Evolutionary conservation across 2,888 invertebrate species (phyloP).

Genomic region (Eupithecia abbreviata): DNA sequence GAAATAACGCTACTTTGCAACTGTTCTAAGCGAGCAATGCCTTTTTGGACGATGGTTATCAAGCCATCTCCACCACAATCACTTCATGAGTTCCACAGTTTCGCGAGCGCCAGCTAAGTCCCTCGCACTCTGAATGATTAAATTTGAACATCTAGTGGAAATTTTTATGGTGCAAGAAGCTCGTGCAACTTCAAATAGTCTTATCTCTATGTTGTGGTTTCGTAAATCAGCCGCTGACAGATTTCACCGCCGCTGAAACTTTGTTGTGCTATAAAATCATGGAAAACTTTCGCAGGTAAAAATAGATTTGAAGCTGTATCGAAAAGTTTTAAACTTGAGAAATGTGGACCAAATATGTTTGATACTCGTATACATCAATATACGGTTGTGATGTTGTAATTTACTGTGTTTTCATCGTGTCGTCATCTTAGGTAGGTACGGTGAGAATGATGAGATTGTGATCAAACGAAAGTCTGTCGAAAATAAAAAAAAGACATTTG

Average conservation of each 20-base stretch:
- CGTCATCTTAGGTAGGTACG: too few relatives aligned
- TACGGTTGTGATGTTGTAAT: too few relatives aligned
- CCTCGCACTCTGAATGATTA: slow-evolving; percentile 34
- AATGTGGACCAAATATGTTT: background rate
- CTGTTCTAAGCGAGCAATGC: too few relatives aligned
- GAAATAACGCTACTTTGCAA: too few relatives aligned
- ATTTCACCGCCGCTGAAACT: slow-evolving; percentile 17
- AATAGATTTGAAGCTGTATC: slow-evolving; percentile 8
- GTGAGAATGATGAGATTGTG: too few relatives aligned
- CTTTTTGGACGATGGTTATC: background rate
- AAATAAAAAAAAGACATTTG: background rate
- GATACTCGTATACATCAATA: background rate
- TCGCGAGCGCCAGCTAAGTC: slow-evolving; percentile 43
- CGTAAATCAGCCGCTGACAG: slow-evolving; percentile 24
- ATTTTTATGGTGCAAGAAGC: slow-evolving; percentile 30
- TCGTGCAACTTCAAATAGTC: slow-evolving; percentile 27
- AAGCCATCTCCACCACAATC: slow-evolving; percentile 1
- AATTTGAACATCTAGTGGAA: slow-evolving; percentile 30
- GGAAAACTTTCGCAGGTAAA: slow-evolving; percentile 23
- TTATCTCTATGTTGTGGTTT: slow-evolving; percentile 29
- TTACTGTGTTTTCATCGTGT: too few relatives aligned
- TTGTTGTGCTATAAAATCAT: slow-evolving; percentile 15
- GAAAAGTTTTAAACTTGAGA: slow-evolving; percentile 2
- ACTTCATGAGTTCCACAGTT: slow-evolving; percentile 9
- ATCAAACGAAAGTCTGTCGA: too few relatives aligned